Conservation (phyloP, 2,888 invertebrate genomes). For the Rhaphigaster nebulosa region DNA sequence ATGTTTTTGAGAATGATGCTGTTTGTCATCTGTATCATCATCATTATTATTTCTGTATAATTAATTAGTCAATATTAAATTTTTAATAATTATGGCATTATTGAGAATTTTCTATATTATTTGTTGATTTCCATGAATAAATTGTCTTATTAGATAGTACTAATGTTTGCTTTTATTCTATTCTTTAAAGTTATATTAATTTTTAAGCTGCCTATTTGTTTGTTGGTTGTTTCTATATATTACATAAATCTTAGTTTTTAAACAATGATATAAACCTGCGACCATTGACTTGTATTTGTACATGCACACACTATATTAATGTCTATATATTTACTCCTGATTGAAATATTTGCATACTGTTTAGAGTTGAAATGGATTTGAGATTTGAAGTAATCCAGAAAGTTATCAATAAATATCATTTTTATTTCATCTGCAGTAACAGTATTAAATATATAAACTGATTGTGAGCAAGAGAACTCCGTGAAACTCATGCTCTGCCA, state of each 20-base stretch:
- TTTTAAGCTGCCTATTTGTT: neutral
- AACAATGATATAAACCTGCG: neutral
- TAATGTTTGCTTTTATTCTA: neutral
- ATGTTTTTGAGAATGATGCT: neutral
- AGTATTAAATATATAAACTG: too few relatives aligned
- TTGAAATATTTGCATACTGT: too few relatives aligned
- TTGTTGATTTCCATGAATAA: neutral
- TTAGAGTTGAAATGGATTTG: too few relatives aligned
- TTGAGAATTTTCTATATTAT: neutral
- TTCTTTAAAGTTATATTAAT: neutral
- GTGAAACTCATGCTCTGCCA: too few relatives aligned
- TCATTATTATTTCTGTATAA: neutral
- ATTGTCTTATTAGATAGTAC: neutral
- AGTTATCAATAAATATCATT: too few relatives aligned
- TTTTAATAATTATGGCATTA: neutral
- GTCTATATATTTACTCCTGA: too few relatives aligned
- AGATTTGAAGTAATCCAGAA: too few relatives aligned
- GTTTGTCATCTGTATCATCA: conserved; percentile 20
- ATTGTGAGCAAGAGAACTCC: too few relatives aligned
- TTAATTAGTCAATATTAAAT: conserved; percentile 20
- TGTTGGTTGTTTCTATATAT: neutral
- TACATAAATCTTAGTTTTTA: neutral
- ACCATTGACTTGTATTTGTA: too few relatives aligned
- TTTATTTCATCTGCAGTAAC: too few relatives aligned
- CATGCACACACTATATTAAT: too few relatives aligned